phyloP scores from a whole-genome alignment of 2,888 invertebrate species.

The Teleiodes luculella region DNA sequence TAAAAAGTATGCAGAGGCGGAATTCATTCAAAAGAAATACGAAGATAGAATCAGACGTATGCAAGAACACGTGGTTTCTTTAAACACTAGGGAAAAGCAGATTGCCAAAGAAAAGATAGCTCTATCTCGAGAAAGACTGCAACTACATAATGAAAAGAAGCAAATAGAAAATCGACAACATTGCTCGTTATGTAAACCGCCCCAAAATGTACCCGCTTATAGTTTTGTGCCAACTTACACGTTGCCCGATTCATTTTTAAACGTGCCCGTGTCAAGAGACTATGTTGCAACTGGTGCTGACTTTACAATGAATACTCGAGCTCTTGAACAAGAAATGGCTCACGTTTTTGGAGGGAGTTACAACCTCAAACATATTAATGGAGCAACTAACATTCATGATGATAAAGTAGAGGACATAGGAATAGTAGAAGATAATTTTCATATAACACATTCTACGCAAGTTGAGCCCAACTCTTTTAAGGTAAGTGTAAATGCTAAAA shows the following conservation, averaged over 20 bases:
- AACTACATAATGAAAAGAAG: constrained; percentile 74
- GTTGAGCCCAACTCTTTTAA: constrained; percentile 41
- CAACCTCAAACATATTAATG: constrained; percentile 41
- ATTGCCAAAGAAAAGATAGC: constrained; percentile 80
- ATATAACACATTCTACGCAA: constrained; percentile 30
- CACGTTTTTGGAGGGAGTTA: constrained; percentile 55
- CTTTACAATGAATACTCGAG: constrained; percentile 41
- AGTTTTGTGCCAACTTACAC: constrained; percentile 41
- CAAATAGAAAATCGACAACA: constrained; percentile 62
- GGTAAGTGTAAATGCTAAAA: too few species aligned
- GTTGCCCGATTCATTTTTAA: constrained; percentile 44
- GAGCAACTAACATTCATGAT: constrained; percentile 25
- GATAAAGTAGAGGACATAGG: constrained; percentile 18
- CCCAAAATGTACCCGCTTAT: constrained; percentile 42
- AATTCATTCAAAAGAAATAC: constrained; percentile 73
- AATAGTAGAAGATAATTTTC: constrained; percentile 25
- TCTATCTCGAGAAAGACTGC: constrained; percentile 78
- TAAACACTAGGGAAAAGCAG: constrained; percentile 78
- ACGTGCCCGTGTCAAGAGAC: constrained; percentile 52
- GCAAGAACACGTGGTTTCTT: constrained; percentile 76
- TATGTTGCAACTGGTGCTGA: constrained; percentile 43
- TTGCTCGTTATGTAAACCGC: constrained; percentile 63
- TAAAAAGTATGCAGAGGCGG: constrained; percentile 75
- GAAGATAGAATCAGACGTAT: constrained; percentile 77
- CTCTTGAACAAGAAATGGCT: constrained; percentile 64